A percentile compares a stretch with the other conserved stretches of the same genome.
Evolutionary conservation across 2,888 invertebrate genomes (phyloP).

Genomic region (Dryococelus australis): DNA sequence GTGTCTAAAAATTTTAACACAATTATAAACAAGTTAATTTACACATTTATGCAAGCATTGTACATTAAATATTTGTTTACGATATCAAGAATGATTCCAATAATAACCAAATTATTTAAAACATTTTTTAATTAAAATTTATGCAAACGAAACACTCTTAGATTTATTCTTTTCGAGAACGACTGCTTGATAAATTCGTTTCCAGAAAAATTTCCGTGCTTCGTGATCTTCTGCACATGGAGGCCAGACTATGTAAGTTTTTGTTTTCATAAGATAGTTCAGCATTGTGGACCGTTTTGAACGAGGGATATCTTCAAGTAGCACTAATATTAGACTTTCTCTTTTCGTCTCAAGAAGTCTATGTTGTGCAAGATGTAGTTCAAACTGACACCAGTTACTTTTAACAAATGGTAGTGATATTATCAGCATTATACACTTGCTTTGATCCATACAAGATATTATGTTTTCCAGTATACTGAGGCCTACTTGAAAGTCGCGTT

Average conservation of each 20-base stretch:
- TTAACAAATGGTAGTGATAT: conserved; percentile 69
- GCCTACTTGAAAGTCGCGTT: conserved; percentile 72
- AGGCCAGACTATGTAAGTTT: conserved; percentile 76
- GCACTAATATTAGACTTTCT: conserved; percentile 69
- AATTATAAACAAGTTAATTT: too few relatives aligned
- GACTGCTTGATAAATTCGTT: conserved; percentile 58
- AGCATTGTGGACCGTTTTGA: conserved; percentile 68
- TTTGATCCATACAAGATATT: conserved; percentile 72
- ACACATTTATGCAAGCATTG: too few relatives aligned
- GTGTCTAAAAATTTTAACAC: too few relatives aligned
- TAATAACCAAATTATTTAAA: too few relatives aligned
- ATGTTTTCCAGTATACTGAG: conserved; percentile 75
- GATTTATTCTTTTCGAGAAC: conserved; percentile 47
- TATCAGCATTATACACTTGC: conserved; percentile 69
- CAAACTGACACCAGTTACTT: conserved; percentile 78
- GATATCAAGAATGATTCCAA: too few relatives aligned
- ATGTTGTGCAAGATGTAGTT: conserved; percentile 75
- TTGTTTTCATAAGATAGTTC: conserved; percentile 71
- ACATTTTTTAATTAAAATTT: conserved; percentile 22
- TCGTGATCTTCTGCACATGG: conserved; percentile 51
- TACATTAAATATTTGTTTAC: too few relatives aligned
- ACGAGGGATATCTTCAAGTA: conserved; percentile 70
- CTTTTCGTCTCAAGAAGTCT: conserved; percentile 68
- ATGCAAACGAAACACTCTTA: conserved; percentile 32
- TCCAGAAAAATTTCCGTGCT: conserved; percentile 60